Evolutionary conservation across 2,888 invertebrate species (phyloP).

Genomic region (Pheosia tremula): DNA sequence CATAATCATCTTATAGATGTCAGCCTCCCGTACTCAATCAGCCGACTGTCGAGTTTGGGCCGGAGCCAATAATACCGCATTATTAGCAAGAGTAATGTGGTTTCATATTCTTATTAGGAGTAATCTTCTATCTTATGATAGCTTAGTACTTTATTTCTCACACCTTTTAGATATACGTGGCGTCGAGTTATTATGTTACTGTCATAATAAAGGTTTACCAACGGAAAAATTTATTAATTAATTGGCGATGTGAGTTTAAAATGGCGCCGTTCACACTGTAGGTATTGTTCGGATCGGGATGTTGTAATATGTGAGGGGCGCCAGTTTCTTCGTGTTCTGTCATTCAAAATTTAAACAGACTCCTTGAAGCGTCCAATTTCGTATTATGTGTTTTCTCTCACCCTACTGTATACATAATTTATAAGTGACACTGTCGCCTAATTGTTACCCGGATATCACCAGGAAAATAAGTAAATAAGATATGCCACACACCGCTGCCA

Average conservation of each 20-base stretch:
- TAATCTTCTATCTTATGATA: conserved; percentile 15
- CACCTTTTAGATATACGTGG: neutral
- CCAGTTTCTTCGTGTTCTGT: neutral
- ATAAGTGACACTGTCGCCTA: neutral
- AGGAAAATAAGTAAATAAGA: conserved; percentile 19
- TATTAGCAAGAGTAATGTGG: conserved; percentile 20
- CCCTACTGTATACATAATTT: neutral
- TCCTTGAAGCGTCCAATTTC: neutral
- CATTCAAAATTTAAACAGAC: neutral
- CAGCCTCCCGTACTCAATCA: conserved; percentile 10
- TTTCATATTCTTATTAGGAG: conserved; percentile 18
- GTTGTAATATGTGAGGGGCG: no score
- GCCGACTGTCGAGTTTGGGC: neutral
- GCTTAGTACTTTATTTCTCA: neutral
- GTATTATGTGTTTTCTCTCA: neutral
- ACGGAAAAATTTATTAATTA: no score
- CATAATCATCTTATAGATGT: conserved; percentile 26
- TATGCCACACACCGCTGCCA: conserved; percentile 20
- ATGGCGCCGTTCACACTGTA: no score
- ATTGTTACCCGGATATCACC: conserved; percentile 6
- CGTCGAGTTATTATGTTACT: no score
- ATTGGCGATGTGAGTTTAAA: no score
- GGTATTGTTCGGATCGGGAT: no score
- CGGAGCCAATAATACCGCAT: conserved; percentile 21
- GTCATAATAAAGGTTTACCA: no score